phyloP scores from a whole-genome alignment of 2,113 vertebrate species.

The Clinocottus analis region DNA sequence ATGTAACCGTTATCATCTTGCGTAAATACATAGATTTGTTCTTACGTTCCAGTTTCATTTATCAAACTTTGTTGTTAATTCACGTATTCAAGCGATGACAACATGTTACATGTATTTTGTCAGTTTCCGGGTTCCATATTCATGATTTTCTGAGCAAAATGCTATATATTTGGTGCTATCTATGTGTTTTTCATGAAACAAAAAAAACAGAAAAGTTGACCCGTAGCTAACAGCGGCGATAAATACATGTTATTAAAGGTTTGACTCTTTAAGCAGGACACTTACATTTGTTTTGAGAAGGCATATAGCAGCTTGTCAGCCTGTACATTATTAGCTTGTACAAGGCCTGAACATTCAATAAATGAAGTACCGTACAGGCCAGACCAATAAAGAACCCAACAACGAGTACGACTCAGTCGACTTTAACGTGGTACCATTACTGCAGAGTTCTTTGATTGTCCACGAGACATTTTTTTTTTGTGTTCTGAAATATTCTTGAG shows the following conservation, averaged over 20 bases:
- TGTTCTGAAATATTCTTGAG: conserved; percentile 43
- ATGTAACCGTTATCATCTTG: neutral
- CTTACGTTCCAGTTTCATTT: neutral
- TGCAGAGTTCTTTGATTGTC: conserved; percentile 23
- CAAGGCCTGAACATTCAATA: conserved; percentile 34
- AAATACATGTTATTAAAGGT: conserved; percentile 32
- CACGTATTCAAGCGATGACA: neutral
- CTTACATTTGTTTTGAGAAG: conserved; percentile 16
- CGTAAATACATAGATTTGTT: neutral
- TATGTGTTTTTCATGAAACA: neutral
- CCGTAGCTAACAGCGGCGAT: conserved; percentile 19
- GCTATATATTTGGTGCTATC: neutral
- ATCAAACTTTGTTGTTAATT: neutral
- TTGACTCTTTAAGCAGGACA: conserved; percentile 17
- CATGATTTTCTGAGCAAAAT: neutral
- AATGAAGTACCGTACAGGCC: conserved; percentile 27
- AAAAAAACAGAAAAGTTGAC: neutral
- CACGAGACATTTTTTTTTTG: neutral
- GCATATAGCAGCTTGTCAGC: conserved; percentile 33
- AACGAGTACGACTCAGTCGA: conserved; percentile 26
- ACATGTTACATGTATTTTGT: neutral
- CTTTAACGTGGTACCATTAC: conserved; percentile 35
- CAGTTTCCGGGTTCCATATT: neutral
- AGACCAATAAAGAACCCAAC: conserved; percentile 53
- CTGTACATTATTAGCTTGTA: conserved; percentile 30